A percentile compares a stretch with the other conserved stretches of the same genome.
phyloP scores from a whole-genome alignment of 1,140 invertebrate genomes.

The Drosophila micromelanica region DNA sequence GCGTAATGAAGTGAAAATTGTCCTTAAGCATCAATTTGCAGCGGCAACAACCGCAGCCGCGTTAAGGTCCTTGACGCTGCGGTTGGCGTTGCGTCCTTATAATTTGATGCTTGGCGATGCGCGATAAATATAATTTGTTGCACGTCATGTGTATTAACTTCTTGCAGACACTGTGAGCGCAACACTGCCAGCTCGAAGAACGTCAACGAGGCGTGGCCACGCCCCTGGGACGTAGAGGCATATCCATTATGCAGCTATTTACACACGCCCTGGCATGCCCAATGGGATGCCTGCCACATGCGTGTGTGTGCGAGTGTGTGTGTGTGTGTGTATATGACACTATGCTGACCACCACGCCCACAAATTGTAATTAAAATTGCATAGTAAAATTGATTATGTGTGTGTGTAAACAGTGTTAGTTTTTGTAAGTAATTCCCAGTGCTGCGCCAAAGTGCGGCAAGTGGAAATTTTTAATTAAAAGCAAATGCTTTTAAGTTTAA shows the following conservation, averaged over 20 bases:
- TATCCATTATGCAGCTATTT: constrained; percentile 71
- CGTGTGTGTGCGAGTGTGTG: constrained; percentile 10
- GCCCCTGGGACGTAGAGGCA: constrained; percentile 21
- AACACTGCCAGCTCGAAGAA: constrained; percentile 12
- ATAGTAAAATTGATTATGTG: constrained; percentile 77
- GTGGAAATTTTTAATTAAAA: constrained; percentile 82
- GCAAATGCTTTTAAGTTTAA: constrained; percentile 74
- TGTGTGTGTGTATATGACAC: constrained; percentile 30
- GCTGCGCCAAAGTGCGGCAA: constrained; percentile 66
- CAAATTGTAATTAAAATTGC: constrained; percentile 80
- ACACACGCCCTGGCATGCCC: constrained; percentile 26
- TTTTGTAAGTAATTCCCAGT: constrained; percentile 68
- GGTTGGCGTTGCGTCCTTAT: constrained; percentile 59
- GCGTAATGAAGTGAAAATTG: constrained; percentile 84
- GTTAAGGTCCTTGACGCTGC: constrained; percentile 30
- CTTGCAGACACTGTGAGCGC: constrained; percentile 67
- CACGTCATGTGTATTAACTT: constrained; percentile 83
- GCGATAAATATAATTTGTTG: constrained; percentile 84
- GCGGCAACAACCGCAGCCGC: constrained; percentile 24
- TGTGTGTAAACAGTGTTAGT: constrained; percentile 41
- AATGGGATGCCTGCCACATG: constrained; percentile 12
- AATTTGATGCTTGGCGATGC: constrained; percentile 83
- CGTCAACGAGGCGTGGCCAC: constrained; percentile 5
- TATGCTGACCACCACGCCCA: constrained; percentile 64
- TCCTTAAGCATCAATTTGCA: constrained; percentile 84